Base-by-base conservation (phyloP, 2,113 vertebrate species). In the Tamias sibiricus region DNA sequence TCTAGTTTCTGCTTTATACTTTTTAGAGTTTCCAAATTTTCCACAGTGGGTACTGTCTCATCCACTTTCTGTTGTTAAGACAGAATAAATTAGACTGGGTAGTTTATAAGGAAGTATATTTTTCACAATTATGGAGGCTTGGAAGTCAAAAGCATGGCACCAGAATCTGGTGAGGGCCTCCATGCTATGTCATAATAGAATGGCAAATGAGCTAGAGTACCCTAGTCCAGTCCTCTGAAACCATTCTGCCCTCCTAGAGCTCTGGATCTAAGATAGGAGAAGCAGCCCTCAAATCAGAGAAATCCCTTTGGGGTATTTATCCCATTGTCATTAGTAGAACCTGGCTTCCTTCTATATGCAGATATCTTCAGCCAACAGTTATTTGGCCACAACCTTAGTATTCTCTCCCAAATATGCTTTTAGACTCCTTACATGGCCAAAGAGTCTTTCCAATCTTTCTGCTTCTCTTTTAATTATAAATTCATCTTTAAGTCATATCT, bases 21-120 rank as follows among this genome's bases (percentile, higher is more conserved):
- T 82, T 24, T 93, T 57, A 10, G 72, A 59, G 47, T 82, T 84
- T 96, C 91, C 44, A 59, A 49, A 89, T 52, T 96, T n/a, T 88
- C 30, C 57, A 90, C 69, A 85, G 22, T 74, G 14, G 14, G 17
- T 72, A n/a, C 28, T 35, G n/a, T 62, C 49, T 59, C 8, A 2
- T 80, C 76, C 75, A 71, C 35, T 87, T 79, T n/a, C 62, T 47
- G 32, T 19, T 69, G 11, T 17, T 87, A 22, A 30, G 84, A 52
- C 35, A 80, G 30, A 87, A 87, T 37, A 47, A 6, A 40, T 37
- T 24, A 87, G 35, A 40, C 35, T 49, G 26, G 24, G 17, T 30
- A 57, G 69, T 37, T 80, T 72, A 24, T 8, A 44, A 87, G 69
- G 11, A 37, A 87, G 49, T 59, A 6, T 28, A 37, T 44, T 93